Evolutionary conservation across 2,888 invertebrate species (phyloP), one percentile per base, ranked within the genome.

Genomic region (Amphipoea lucens): DNA sequence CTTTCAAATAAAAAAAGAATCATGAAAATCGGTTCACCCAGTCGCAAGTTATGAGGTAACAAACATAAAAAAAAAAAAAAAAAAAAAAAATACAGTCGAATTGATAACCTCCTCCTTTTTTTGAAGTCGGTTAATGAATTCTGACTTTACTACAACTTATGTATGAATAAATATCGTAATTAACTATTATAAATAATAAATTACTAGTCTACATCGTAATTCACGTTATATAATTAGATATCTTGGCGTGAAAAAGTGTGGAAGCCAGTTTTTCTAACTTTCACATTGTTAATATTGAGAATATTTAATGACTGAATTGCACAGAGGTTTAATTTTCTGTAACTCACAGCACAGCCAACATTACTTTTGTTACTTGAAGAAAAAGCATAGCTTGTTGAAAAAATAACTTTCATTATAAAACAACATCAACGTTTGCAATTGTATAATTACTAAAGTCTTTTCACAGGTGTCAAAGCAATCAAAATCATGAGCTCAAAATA

Each of bases 291-390:
- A 3, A 42, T 36, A 36, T n/a, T n/a, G 36, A 77, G 6, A 73
- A 36, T n/a, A 23, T 51, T 48, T 60, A 36, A 74, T 20, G 20
- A 42, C 74, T 60, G 42, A 73, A 63, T 62, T 75, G 54, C 63
- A 54, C 51, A 62, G 23, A 14, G n/a, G 14, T 70, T n/a, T 23
- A 51, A 54, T 75, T 85, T 74, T 66, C 54, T 57, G 17, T 54
- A 83, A 78, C 68, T 78, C n/a, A n/a, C n/a, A n/a, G n/a, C 86
- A 85, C 82, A 82, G 83, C 76, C 83, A 83, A 67, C 11, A 71
- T 65, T 48, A 42, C 69, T 65, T 65, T 67, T 42, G 54, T 69
- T n/a, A 45, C 42, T 69, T 73, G 17, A 51, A 66, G 3, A 67
- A 4, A 77, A 29, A 51, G 20, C 66, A 57, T 20, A 54, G 23